Evolutionary conservation across 2,113 vertebrate species (phyloP).

Genomic region (Nibea albiflora): DNA sequence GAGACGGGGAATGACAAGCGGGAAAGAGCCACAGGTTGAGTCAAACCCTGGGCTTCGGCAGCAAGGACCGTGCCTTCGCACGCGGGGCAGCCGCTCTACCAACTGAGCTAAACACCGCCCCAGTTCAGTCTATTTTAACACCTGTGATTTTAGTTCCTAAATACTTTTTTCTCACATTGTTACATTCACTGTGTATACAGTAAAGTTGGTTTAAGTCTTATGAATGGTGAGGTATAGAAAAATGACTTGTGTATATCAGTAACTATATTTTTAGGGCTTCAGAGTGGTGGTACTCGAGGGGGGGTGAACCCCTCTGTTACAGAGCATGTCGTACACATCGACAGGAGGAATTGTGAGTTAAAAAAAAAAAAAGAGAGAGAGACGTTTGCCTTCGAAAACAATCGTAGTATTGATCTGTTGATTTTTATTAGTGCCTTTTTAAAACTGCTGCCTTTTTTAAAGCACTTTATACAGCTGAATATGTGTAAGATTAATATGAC

Average conservation of each 20-base stretch:
- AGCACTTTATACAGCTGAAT: constrained; percentile 79
- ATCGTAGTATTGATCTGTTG: constrained; percentile 58
- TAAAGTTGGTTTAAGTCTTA: constrained; percentile 42
- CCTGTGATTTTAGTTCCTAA: constrained; percentile 28
- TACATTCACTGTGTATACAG: constrained; percentile 38
- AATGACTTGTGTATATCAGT: constrained; percentile 30
- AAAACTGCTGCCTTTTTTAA: constrained; percentile 80
- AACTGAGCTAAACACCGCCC: too few species aligned
- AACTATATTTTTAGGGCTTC: constrained; percentile 36
- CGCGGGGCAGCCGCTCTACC: too few species aligned
- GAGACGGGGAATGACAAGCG: too few species aligned
- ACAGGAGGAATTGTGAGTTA: constrained; percentile 18
- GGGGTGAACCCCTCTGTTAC: background rate
- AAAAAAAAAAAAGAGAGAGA: background rate
- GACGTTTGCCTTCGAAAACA: constrained; percentile 68
- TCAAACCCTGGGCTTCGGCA: too few species aligned
- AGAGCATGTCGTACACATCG: constrained; percentile 46
- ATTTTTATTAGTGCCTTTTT: constrained; percentile 81
- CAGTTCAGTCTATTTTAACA: constrained; percentile 31
- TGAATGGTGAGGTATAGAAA: constrained; percentile 16
- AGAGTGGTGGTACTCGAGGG: constrained; percentile 46
- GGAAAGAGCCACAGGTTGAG: too few species aligned
- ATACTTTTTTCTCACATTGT: constrained; percentile 26
- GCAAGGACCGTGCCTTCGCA: too few species aligned
- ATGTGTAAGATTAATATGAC: constrained; percentile 48